Conservation (phyloP, 2,797 vertebrate genomes). For the Knipowitschia caucasica region DNA sequence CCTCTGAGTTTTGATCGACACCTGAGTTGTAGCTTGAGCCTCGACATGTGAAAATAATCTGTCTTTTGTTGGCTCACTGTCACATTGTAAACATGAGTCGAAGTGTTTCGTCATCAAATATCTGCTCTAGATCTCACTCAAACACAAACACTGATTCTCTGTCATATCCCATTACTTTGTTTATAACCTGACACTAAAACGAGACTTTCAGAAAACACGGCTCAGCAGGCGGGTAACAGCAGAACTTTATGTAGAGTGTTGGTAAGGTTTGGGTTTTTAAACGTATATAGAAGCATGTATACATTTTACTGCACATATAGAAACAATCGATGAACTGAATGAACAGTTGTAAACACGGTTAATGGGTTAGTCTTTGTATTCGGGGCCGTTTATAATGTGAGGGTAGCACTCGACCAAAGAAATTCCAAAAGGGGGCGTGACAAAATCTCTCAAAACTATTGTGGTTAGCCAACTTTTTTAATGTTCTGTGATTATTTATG, state of each 20-base stretch:
- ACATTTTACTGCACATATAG: neutral
- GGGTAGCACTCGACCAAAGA: too few relatives aligned
- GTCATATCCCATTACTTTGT: slow-evolving; percentile 26
- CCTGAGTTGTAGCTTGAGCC: slow-evolving; percentile 27
- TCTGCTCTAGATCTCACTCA: slow-evolving; percentile 38
- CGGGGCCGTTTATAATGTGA: neutral
- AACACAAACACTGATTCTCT: slow-evolving; percentile 17
- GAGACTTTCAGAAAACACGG: neutral
- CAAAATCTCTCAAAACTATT: too few relatives aligned
- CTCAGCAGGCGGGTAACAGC: neutral
- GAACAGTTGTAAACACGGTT: neutral
- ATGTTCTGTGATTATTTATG: too few relatives aligned
- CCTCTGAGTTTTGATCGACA: slow-evolving; percentile 21
- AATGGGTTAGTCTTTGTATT: neutral
- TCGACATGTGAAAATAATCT: slow-evolving; percentile 60
- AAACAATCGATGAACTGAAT: neutral
- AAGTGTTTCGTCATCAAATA: slow-evolving; percentile 32
- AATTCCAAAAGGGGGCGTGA: too few relatives aligned
- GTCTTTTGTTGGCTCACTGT: slow-evolving; percentile 45
- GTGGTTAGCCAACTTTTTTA: too few relatives aligned
- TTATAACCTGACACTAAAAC: slow-evolving; percentile 21
- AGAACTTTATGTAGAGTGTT: neutral
- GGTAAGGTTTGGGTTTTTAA: neutral
- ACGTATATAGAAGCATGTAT: neutral
- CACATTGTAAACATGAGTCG: slow-evolving; percentile 32